Conservation (phyloP, 2,113 vertebrate genomes). For the Chloroceryle aenea region DNA sequence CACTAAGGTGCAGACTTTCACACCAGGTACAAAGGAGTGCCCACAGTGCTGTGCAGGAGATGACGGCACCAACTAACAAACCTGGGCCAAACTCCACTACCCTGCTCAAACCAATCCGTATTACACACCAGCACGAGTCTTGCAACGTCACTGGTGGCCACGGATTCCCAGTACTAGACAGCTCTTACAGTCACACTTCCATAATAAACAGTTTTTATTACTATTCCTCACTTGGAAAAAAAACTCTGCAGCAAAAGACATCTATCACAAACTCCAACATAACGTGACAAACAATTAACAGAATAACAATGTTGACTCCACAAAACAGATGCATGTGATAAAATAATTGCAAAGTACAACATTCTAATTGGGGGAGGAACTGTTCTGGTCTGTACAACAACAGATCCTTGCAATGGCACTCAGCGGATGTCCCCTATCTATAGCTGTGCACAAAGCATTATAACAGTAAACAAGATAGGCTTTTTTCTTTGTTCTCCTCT, state of each 20-base stretch:
- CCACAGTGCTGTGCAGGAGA: fast-evolving
- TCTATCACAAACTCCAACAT: neutral
- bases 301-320: neutral
- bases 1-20: neutral
- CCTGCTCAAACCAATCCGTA: fast-evolving
- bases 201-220: fast-evolving
- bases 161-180: neutral
- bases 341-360: neutral
- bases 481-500: neutral
- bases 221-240: neutral
- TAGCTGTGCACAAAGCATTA: neutral
- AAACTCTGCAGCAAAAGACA: neutral
- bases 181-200: neutral
- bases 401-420: fast-evolving
- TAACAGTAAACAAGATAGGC: neutral
- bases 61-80: fast-evolving
- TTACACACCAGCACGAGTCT: neutral
- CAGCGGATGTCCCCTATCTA: fast-evolving
- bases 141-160: neutral
- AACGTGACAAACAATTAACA: neutral
- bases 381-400: neutral
- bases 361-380: neutral
- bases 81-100: neutral
- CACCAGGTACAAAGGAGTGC: fast-evolving
- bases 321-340: fast-evolving